Evolutionary conservation across 2,797 vertebrate species (phyloP), one percentile per base, ranked within the genome.

Genomic region (Choloepus didactylus): DNA sequence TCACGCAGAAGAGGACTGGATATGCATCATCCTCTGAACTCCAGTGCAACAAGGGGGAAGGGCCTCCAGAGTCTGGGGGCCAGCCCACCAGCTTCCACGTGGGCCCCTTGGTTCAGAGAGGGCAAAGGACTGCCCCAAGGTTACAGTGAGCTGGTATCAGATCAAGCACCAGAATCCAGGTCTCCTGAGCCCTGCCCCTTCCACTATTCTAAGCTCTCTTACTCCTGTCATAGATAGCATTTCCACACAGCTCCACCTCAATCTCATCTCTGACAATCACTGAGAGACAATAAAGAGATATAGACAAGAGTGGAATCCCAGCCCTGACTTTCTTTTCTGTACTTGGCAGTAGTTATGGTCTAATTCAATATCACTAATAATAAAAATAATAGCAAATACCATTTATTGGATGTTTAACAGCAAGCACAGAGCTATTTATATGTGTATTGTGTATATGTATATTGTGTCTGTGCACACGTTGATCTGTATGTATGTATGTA

Each of bases 301-400:
- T 27, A 54, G 66, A 46, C 18, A 6, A 69, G 44, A 27, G 19
- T 15, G 25, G 38, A 49, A 75, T 14, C 60, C 3, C 54, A n/a
- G 23, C 25, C 82, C 83, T 70, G 49, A 69, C n/a, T 49, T 60
- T 16, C 18, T 66, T 27, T 67, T 87, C 27, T n/a, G 54, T 1
- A 29, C 21, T 62, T 51, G 21, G 3, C 14, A 81, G 6, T 44
- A 27, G 27, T n/a, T 79, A 12, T 62, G 27, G 62, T 69, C 18
- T 38, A 73, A 10, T 19, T 29, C 76, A 35, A 60, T 54, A 27
- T 69, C n/a, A 18, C 1, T n/a, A 79, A 38, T 29, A 96, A 82
- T 69, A 88, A 96, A 95, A 85, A 88, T 41, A 27, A n/a, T 44
- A 69, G 66, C 7, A 54, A 56, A 46, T 6, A 14, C 21, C 27